Evolutionary conservation across 64 coral and sea anemone species (phyloP), one percentile per base, ranked within the genome.

Genomic region (Pocillopora verrucosa): DNA sequence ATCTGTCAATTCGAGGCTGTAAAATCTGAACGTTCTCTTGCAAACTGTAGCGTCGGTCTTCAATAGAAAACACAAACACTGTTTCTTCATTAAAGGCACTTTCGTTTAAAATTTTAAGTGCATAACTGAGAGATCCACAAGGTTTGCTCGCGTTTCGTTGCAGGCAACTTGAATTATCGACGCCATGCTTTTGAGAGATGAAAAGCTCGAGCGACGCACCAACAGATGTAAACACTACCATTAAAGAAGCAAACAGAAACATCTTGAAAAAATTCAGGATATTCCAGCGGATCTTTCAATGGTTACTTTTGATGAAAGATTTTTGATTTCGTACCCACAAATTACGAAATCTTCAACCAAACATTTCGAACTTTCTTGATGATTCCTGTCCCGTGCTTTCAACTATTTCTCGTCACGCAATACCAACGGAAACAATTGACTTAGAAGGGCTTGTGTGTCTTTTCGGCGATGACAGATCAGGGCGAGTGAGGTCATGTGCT

Each of bases 51-150:
- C 22, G 16, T 34, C 36, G 60, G 63, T 92, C 90, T 62, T 72
- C n/a, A 19, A 92, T 72, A 13, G 65, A 73, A 22, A 92, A 79
- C 11, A 56, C 79, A 58, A 88, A 78, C 3, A 51, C 58, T 9
- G 73, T 88, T 51, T 78, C 86, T 11, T 62, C 26, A 65, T n/a
- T 13, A 59, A 85, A 85, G 17, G 13, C 4, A 38, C 5, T 20
- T 25, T 75, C 22, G 34, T 77, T 36, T 56, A 88, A 16, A 62
- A 75, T 76, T 88, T 9, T 45, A 17, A 88, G 73, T 11, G 86
- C 86, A 20, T 88, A 88, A 9, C 35, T 62, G 58, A 88, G 25
- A 16, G 73, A 76, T 77, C 19, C 73, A 56, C 86, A 88, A n/a
- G 86, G 86, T 58, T 61, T 12, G 10, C 68, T 76, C 5, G 25